Base-by-base conservation (phyloP, 2,888 invertebrate genomes). In the Bursaphelenchus okinawaensis region DNA sequence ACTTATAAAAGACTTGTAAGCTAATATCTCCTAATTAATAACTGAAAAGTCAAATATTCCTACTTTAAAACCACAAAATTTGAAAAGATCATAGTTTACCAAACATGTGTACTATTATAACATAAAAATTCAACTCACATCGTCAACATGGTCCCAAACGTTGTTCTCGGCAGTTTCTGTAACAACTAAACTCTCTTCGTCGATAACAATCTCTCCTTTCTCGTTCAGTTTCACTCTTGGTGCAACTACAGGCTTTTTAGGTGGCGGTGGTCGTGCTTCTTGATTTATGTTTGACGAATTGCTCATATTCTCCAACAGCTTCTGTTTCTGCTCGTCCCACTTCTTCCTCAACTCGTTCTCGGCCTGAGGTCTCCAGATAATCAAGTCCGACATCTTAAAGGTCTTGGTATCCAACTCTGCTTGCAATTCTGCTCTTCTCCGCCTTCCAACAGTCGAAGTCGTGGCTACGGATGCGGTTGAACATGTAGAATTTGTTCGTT, bases 101-200 rank as follows among this genome's bases (percentile, higher is more conserved):
- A 1, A 23, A 65, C 12, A 54, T 7, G 4, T 28, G 24, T 55
- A 23, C 23, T 40, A 27, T 19, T 8, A 26, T 16, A 62, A 62
- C 27, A 2, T 7, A 19, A 7, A 62, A 4, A 29, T 7, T 7
- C n/a, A 40, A 66, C 60, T 29, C 26, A 75, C 76, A 56, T 78
- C 78, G 52, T 79, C 74, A 19, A 79, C 77, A 6, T 71, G 75
- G 56, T 77, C 79, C 74, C 76, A 74, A 16, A 63, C 56, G 16
- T 72, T 69, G 19, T 69, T 58, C 50, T 71, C 68, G 7, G 67
- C 66, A 40, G 66, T 68, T 26, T 68, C 69, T 12, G 69, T 58
- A 7, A 79, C 69, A 3, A 75, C 66, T 40, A 79, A 66, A 66
- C 74, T 74, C 27, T 65, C 63, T 40, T 79, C 77, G 52, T 79